phyloP scores from a whole-genome alignment of 1,140 invertebrate species.

The Zaprionus gabonicus region DNA sequence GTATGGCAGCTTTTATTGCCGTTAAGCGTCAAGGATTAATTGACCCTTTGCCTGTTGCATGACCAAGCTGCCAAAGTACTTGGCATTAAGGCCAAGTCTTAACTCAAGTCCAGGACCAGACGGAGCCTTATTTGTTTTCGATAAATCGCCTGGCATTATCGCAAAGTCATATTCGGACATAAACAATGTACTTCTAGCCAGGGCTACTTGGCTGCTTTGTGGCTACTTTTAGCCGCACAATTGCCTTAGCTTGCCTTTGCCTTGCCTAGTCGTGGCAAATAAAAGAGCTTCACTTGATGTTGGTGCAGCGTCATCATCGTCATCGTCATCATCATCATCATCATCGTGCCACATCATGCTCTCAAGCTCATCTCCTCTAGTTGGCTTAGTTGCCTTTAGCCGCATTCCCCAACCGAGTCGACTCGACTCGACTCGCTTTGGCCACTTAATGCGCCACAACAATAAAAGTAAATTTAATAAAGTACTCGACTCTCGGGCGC shows the following conservation, averaged over 20 bases:
- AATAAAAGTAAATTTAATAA: conserved; percentile 82
- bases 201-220: conserved; percentile 52
- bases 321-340: conserved; percentile 59
- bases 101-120: conserved; percentile 6
- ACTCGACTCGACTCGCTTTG: conserved; percentile 29
- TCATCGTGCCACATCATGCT: conserved; percentile 4
- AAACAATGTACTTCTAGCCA: conserved; percentile 48
- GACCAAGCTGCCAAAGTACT: background rate
- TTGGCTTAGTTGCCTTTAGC: conserved; percentile 56
- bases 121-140: conserved; percentile 43
- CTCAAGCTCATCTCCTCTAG: conserved; percentile 13
- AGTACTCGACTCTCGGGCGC: conserved; percentile 66
- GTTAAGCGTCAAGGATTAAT: background rate
- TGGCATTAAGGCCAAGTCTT: conserved; percentile 7
- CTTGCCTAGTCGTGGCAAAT: conserved; percentile 54
- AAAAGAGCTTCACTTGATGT: conserved; percentile 44
- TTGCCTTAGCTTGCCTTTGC: conserved; percentile 39
- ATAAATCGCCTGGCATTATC: conserved; percentile 55
- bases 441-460: conserved; percentile 81
- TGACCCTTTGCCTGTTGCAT: conserved; percentile 9
- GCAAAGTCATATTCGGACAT: conserved; percentile 60
- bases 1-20: background rate
- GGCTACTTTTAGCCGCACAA: conserved; percentile 65
- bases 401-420: conserved; percentile 43
- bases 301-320: conserved; percentile 27